Evolutionary conservation across 1,140 invertebrate species (phyloP).

Genomic region (Drosophila cardini): DNA sequence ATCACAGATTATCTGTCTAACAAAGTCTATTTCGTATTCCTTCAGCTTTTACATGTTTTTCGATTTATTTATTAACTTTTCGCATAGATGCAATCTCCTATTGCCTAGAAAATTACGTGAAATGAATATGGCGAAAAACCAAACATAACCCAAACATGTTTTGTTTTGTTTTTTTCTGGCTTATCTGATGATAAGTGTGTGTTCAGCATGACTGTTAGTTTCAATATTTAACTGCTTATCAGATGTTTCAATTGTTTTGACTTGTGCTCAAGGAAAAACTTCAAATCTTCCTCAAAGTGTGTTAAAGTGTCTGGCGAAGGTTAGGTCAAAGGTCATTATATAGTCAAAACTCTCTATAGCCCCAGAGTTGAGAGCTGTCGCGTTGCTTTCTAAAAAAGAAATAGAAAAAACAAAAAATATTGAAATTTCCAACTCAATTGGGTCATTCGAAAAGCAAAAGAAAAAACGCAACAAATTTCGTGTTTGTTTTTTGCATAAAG

Average conservation of each 20-base stretch:
- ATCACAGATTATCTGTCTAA: too few species aligned
- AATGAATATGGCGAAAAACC: not conserved
- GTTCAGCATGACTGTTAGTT: slow-evolving; percentile 56
- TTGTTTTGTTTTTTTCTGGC: not conserved
- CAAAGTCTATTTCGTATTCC: not conserved
- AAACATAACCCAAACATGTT: slow-evolving; percentile 9
- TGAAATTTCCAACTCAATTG: slow-evolving; percentile 41
- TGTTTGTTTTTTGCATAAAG: slow-evolving; percentile 7
- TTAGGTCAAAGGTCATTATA: not conserved
- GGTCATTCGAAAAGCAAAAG: slow-evolving; percentile 56
- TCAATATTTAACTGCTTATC: slow-evolving; percentile 17
- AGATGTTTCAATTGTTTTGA: slow-evolving; percentile 3
- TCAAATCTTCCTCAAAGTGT: too few species aligned
- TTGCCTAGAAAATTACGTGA: not conserved
- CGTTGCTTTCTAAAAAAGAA: slow-evolving; percentile 21
- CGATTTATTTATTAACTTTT: slow-evolving; percentile 7
- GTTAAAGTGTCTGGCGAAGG: too few species aligned
- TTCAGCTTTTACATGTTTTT: not conserved
- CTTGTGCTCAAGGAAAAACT: not conserved
- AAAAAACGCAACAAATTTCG: not conserved
- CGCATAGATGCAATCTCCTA: not conserved
- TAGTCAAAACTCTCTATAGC: not conserved
- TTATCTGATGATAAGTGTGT: slow-evolving; percentile 16
- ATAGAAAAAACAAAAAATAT: too few species aligned
- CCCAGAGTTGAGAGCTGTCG: not conserved